Conservation (phyloP, 2,113 vertebrate species). For the Mandrillus leucophaeus region DNA sequence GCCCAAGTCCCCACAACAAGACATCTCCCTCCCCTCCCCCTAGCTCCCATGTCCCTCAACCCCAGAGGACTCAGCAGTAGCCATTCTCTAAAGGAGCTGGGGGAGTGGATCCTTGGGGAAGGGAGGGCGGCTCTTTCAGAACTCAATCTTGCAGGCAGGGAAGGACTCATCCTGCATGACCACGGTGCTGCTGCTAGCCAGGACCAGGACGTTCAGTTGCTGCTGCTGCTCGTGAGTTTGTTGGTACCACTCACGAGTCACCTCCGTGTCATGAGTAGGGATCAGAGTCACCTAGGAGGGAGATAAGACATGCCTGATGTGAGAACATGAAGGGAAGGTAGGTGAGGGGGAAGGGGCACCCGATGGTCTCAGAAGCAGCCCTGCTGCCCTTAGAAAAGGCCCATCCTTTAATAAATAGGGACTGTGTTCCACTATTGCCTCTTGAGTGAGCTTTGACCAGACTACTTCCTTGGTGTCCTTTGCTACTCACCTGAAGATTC, state of each 20-base stretch:
- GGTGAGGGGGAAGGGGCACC: not conserved
- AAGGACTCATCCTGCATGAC: constrained; percentile 99
- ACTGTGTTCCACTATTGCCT: not conserved
- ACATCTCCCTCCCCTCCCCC: not conserved
- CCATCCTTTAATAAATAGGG: not conserved
- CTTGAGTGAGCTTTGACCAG: not conserved
- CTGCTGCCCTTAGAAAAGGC: not conserved
- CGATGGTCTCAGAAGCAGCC: not conserved
- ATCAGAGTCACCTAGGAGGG: constrained; percentile 94
- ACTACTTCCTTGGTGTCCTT: not conserved
- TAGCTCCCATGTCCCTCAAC: constrained; percentile 34
- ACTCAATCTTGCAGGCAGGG: constrained; percentile 99
- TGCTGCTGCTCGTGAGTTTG: constrained; percentile 98
- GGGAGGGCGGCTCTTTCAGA: constrained; percentile 85
- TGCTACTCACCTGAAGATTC: constrained; percentile 93
- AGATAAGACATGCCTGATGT: constrained; percentile 44
- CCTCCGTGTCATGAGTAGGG: constrained; percentile 98
- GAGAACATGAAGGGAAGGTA: not conserved
- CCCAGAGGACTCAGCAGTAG: constrained; percentile 58
- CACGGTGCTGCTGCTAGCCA: constrained; percentile 99
- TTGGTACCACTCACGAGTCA: constrained; percentile 99
- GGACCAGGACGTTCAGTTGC: constrained; percentile 97
- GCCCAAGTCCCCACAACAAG: not conserved
- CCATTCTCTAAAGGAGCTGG: constrained; percentile 57
- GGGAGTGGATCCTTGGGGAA: constrained; percentile 62